These are phyloP conservation scores for Falco biarmicus DNA, from an alignment of 2,797 vertebrate genomes.

Conservation along the genomic window DNA sequence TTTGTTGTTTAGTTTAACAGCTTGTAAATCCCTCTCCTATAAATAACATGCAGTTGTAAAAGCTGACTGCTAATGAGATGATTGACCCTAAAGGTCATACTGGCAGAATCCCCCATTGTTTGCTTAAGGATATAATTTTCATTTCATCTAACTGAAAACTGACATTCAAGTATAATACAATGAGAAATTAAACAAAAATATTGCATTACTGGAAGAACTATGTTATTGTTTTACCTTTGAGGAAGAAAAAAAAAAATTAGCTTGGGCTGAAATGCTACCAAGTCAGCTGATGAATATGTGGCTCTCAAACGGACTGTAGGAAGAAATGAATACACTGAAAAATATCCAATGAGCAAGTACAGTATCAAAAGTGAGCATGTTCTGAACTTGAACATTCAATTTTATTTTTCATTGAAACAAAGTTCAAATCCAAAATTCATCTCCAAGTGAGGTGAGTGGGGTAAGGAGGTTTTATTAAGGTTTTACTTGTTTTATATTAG, in stretches of 20 bases:
- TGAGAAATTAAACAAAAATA: neutral
- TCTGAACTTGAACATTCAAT: neutral
- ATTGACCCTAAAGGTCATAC: constrained; percentile 79
- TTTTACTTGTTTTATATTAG: neutral
- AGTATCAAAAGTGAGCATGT: neutral
- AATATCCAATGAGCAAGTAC: neutral
- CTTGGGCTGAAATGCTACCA: neutral
- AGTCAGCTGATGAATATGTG: neutral
- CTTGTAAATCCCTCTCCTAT: constrained; percentile 80
- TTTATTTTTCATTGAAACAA: constrained; percentile 10
- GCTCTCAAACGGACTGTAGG: neutral
- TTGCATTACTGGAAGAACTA: neutral
- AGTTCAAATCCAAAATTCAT: neutral
- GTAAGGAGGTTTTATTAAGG: neutral
- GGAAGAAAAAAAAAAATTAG: neutral
- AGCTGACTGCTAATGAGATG: constrained; percentile 82
- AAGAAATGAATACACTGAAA: neutral
- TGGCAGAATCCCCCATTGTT: constrained; percentile 76
- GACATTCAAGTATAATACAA: neutral
- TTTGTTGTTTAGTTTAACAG: constrained; percentile 85
- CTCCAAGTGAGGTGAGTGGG: neutral
- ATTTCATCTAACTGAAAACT: constrained; percentile 50
- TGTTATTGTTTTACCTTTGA: neutral
- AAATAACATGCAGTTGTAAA: constrained; percentile 70
- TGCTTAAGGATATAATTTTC: constrained; percentile 71